Base-by-base conservation (phyloP, 2,113 vertebrate genomes). In the Mirza zaza region DNA sequence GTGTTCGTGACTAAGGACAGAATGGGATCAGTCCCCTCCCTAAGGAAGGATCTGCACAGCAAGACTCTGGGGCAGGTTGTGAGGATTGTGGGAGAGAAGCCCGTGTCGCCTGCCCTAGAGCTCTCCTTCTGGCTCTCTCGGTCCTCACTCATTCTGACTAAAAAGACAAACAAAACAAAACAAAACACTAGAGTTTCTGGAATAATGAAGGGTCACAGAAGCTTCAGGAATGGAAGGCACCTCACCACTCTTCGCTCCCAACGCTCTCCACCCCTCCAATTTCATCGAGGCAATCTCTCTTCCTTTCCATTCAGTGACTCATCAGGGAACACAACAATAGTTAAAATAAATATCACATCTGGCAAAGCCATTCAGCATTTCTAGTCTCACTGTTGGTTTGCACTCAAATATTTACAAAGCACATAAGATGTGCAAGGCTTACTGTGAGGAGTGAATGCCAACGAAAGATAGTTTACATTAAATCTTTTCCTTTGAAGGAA, bases 291-390 rank as follows among this genome's bases (percentile, higher is more conserved):
- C 7, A 45, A 82, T 93, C 63, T 81, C 48, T 79, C 9, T 79
- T 96, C 67, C 52, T 86, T 94, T 85, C 77, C 77, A 75, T 57
- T 86, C 75, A 94, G 27, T 76, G 92, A 93, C 59, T 88, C 79
- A 75, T n/a, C 25, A 32, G 63, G 65, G 70, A 93, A 87, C 57
- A 70, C 52, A 96, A 50, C 61, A 70, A 79, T 67, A 55, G 57
- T 48, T 88, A 83, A 86, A 87, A 90, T 91, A 87, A 73, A 96
- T 45, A 96, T 50, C 57, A 70, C 92, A 91, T 86, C 76, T 87
- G 50, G 87, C 79, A 87, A 93, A 87, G 36, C 50, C 87, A 96
- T 39, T 2, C 2, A 67, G 36, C 20, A 59, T 70, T 93, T 96
- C 89, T 80, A 39, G 11, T 77, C 67, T 71, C 42, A 48, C n/a